These are phyloP conservation scores for Bombus waltoni DNA, from an alignment of 1,140 invertebrate genomes.

Conservation along the genomic window DNA sequence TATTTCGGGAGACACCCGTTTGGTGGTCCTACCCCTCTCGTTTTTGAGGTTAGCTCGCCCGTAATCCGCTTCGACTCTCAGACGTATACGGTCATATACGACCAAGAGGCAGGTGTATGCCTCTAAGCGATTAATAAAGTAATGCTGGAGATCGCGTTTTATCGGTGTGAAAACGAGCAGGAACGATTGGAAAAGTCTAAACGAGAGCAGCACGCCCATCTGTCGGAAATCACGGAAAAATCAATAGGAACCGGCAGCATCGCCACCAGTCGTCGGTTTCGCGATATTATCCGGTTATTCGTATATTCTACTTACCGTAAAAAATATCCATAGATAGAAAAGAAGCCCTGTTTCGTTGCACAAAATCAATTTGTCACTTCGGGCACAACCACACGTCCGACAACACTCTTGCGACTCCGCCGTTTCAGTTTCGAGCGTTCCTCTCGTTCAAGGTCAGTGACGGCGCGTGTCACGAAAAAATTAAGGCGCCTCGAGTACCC, in stretches of 20 bases:
- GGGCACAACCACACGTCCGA: constrained; percentile 68
- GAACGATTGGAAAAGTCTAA: constrained; percentile 22
- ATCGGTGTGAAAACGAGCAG: constrained; percentile 1
- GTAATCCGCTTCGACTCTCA: constrained; percentile 15
- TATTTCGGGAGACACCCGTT: constrained; percentile 76
- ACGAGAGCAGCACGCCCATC: constrained; percentile 69
- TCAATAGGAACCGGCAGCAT: constrained; percentile 62
- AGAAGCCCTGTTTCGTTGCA: constrained; percentile 56
- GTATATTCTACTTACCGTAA: constrained; percentile 62
- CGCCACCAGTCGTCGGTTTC: constrained; percentile 11
- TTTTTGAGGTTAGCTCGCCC: constrained; percentile 73
- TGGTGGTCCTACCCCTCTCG: constrained; percentile 51
- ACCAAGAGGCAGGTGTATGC: no score
- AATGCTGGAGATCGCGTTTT: background rate
- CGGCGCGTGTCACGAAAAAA: constrained; percentile 24
- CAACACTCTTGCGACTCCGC: constrained; percentile 72
- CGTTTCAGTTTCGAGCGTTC: constrained; percentile 71
- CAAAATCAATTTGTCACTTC: constrained; percentile 73
- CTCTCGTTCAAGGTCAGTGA: constrained; percentile 49
- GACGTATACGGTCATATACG: background rate
- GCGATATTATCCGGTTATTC: constrained; percentile 31
- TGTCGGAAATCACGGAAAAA: constrained; percentile 60
- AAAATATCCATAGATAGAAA: constrained; percentile 70
- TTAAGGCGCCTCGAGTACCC: constrained; percentile 27
- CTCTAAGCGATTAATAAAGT: background rate